Percentiles rank a stretch among this genome's conserved stretches.
Evolutionary conservation across 1,140 invertebrate genomes (phyloP).

Genomic region (Bicyclus anynana): DNA sequence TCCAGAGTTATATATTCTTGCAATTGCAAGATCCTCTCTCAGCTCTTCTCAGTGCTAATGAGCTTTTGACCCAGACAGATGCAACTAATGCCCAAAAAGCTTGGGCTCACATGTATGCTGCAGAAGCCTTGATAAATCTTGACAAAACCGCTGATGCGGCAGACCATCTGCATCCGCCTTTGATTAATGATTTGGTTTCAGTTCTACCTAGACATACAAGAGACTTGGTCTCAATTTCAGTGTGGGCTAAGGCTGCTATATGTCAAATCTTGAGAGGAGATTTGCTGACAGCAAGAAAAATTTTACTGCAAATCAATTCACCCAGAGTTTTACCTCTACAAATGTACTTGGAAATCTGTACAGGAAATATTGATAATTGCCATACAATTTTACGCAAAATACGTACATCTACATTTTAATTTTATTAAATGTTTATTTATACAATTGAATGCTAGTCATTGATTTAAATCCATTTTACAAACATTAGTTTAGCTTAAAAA

Average conservation of each 20-base stretch:
- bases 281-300: conserved; percentile 63
- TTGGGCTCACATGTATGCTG: conserved; percentile 91
- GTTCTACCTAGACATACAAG: conserved; percentile 59
- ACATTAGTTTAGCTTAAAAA: no score
- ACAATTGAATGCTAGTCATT: neutral
- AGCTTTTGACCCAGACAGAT: conserved; percentile 79
- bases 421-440: neutral
- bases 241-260: conserved; percentile 71
- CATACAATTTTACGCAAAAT: conserved; percentile 66
- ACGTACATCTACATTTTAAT: conserved; percentile 29
- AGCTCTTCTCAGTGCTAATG: conserved; percentile 87
- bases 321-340: conserved; percentile 66
- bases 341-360: conserved; percentile 74
- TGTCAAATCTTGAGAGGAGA: conserved; percentile 69
- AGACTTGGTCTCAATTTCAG: conserved; percentile 66
- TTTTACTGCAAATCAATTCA: conserved; percentile 68
- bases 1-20: conserved; percentile 90
- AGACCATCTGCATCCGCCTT: conserved; percentile 89
- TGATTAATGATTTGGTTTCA: conserved; percentile 78
- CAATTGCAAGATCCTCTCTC: conserved; percentile 90
- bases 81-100: conserved; percentile 79
- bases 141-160: conserved; percentile 91
- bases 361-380: conserved; percentile 72
- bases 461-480: no score
- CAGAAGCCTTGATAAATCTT: conserved; percentile 91